A percentile compares a stretch with the other conserved stretches of the same genome.
Conservation (phyloP, 53 echinoderm and acorn worm species). For the Echinometra lucunter region DNA sequence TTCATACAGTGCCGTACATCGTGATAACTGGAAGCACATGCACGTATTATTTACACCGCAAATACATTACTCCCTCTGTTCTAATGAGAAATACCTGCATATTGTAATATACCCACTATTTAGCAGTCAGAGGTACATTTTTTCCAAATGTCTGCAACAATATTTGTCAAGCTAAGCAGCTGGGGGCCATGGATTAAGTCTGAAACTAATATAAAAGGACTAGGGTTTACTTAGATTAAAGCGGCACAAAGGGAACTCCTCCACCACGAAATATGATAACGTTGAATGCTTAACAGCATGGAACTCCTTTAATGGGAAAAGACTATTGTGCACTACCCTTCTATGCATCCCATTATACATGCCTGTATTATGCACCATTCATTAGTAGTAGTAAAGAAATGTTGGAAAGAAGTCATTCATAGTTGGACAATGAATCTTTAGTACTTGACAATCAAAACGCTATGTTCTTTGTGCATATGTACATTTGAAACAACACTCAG, state of each 20-base stretch:
- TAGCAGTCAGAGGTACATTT: constrained; percentile 44
- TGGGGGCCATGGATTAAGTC: constrained; percentile 54
- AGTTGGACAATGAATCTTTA: not conserved
- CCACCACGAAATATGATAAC: constrained; percentile 41
- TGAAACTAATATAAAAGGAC: constrained; percentile 51
- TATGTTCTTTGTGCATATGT: not conserved
- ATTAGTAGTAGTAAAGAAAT: not conserved
- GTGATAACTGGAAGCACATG: not conserved
- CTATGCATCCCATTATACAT: not conserved
- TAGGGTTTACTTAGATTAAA: constrained; percentile 44
- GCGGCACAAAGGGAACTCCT: constrained; percentile 23
- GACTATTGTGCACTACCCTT: not conserved
- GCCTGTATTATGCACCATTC: not conserved
- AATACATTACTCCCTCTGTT: not conserved
- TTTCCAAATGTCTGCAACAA: constrained; percentile 48
- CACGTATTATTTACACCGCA: not conserved
- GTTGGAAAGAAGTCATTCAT: not conserved
- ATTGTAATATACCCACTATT: constrained; percentile 8
- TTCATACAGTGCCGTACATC: not conserved
- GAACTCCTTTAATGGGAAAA: not conserved
- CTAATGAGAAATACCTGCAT: not conserved
- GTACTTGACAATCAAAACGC: not conserved
- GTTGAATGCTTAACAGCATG: constrained; percentile 27
- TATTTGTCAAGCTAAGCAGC: constrained; percentile 51
- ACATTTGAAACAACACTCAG: not conserved